Evolutionary conservation across 2,888 invertebrate genomes (phyloP), one percentile per base, ranked within the genome.

Genomic region (Acanthosepion lycidas): DNA sequence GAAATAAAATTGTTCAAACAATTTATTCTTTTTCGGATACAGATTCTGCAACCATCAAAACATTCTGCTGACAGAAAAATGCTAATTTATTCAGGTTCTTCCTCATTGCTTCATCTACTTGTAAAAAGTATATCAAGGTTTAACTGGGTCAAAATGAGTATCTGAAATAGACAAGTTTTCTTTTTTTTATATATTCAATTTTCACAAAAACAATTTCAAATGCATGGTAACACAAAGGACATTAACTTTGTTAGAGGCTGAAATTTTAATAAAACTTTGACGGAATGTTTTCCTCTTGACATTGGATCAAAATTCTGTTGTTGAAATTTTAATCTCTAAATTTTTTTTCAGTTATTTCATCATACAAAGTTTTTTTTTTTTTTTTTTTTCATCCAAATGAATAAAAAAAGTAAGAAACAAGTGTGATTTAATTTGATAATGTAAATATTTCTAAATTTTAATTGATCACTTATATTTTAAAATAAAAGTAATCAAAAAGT

Each of bases 111-210:
- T 33, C 42, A 5, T 64, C 28, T 28, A 64, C 64, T 42, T 12
- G 9, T 12, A 12, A n/a, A n/a, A 78, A 78, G 78, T 18, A 15
- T 33, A 33, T 78, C 78, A 78, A 78, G 78, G 78, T 78, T 78
- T 78, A 78, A 92, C 23, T 92, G 92, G 92, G 49, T 92, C 92
- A 48, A 92, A 92, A 26, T 92, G 92, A 49, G 92, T 92, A 92
- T 92, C 92, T 92, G 92, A 78, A 78, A 78, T n/a, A 78, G 20
- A 92, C 59, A 59, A 59, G 6, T 18, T 18, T 18, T 55, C 15
- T 18, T 55, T 4, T 20, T 20, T 20, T n/a, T n/a, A n/a, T 20
- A 20, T 23, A 59, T 20, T 20, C 5, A 55, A 20, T 55, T 15
- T 20, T 15, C 55, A 55, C 48, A 92, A 6, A 92, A 92, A 92